phyloP scores from a whole-genome alignment of 2,888 invertebrate genomes.

The Anorthoa munda region DNA sequence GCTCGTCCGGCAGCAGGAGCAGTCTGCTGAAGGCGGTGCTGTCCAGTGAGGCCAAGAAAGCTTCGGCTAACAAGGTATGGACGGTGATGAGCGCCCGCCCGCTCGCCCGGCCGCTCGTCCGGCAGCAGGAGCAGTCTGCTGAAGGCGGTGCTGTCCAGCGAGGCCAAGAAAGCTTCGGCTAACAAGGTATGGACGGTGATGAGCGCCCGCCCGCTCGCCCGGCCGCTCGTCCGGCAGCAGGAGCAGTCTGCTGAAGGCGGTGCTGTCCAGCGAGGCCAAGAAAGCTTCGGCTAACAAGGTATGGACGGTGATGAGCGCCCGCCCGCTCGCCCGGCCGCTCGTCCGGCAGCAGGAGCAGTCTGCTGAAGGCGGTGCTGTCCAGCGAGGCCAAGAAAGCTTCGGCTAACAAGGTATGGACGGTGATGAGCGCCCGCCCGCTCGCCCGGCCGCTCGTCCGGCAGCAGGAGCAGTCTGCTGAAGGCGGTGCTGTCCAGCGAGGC shows the following conservation, averaged over 20 bases:
- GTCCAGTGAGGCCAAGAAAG: conserved; percentile 84
- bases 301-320: no score
- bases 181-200: conserved; percentile 77
- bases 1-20: conserved; percentile 31
- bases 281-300: conserved; percentile 83
- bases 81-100: no score
- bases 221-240: conserved; percentile 31
- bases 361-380: conserved; percentile 83
- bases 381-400: conserved; percentile 85
- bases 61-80: conserved; percentile 79
- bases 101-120: background rate
- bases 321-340: background rate
- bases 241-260: conserved; percentile 76
- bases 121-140: conserved; percentile 69
- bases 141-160: conserved; percentile 83
- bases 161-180: conserved; percentile 82
- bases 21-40: conserved; percentile 81
- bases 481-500: conserved; percentile 85
- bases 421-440: background rate
- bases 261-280: conserved; percentile 84
- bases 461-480: conserved; percentile 73
- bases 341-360: conserved; percentile 52
- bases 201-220: background rate
- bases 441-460: conserved; percentile 12
- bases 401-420: conserved; percentile 76